Evolutionary conservation across 2,797 vertebrate genomes (phyloP), one percentile per base, ranked within the genome.

Genomic region (Hydrocynus forskahlii): DNA sequence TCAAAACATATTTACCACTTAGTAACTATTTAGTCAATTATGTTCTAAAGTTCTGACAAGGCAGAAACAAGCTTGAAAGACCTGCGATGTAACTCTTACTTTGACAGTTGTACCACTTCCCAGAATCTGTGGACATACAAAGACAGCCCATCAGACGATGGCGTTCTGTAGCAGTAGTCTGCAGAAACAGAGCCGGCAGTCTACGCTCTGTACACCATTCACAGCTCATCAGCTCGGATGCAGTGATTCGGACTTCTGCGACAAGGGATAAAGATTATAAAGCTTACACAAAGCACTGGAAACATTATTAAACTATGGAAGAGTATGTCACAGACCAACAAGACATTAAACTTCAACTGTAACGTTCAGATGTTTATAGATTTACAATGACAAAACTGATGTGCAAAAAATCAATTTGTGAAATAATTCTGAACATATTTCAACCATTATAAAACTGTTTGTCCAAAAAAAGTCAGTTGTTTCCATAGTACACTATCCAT

Each of bases 151-250:
- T 93, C 71, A 96, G 87, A 68, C 88, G 93, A 16, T 91, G 91
- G 83, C 92, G 93, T 74, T 93, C 90, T 74, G 89, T 80, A 63
- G 94, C 89, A 54, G 91, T 64, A 12, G 93, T 93, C 85, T 95
- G 94, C 5, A 96, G 90, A 87, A 96, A 96, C 75, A 96, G 91
- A 43, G 95, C 92, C 2, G 95, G 93, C 48, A 95, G 85, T 87
- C 92, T 93, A 70, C 91, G 86, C 78, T 91, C 92, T 69, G 90
- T 88, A 85, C 95, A 95, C 95, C 93, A 96, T 87, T 96, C 95
- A 87, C 95, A 96, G 87, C 94, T 94, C 57, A 88, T 94, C 85
- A 96, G 88, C 78, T 95, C 92, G 48, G 93, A 94, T 68, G 94
- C 92, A 88, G 92, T 87, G 80, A 96, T 89, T 83, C 87, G 89